phyloP scores from a whole-genome alignment of 2,797 vertebrate species.

The Triplophysa yarkandensis region DNA sequence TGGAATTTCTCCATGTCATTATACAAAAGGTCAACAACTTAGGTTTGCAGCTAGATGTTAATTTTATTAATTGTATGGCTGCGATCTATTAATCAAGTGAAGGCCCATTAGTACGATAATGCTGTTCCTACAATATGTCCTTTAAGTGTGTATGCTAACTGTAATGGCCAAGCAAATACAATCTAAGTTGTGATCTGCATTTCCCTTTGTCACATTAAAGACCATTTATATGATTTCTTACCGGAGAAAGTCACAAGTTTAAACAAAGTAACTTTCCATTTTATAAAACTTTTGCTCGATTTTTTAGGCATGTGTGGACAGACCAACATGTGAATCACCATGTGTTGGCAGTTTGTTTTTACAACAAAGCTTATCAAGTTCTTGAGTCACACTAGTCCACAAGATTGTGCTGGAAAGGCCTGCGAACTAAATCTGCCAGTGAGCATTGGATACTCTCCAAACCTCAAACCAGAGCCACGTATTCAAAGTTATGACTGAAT shows the following conservation, averaged over 20 bases:
- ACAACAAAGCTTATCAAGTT: slow-evolving; percentile 58
- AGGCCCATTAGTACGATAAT: background rate
- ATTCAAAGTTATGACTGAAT: slow-evolving; percentile 46
- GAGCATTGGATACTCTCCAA: slow-evolving; percentile 53
- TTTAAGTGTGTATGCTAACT: background rate
- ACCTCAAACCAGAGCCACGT: slow-evolving; percentile 56
- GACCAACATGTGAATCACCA: slow-evolving; percentile 39
- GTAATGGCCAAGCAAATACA: background rate
- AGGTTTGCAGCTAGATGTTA: slow-evolving; percentile 14
- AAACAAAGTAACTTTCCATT: background rate
- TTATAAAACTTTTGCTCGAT: background rate
- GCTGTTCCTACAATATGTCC: background rate
- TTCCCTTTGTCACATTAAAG: background rate
- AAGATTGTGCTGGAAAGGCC: slow-evolving; percentile 48
- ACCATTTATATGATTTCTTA: slow-evolving; percentile 14
- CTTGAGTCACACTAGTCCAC: slow-evolving; percentile 49
- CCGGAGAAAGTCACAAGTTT: background rate
- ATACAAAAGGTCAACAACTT: slow-evolving; percentile 19
- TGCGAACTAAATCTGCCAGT: slow-evolving; percentile 46
- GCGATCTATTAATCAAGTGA: background rate
- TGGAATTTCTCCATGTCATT: slow-evolving; percentile 7
- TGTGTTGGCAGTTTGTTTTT: slow-evolving; percentile 45
- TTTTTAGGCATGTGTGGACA: slow-evolving; percentile 39
- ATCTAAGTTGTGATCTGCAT: background rate
- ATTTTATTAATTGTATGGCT: background rate